Evolutionary conservation across 2,888 invertebrate genomes (phyloP), one percentile per base, ranked within the genome.

Genomic region (Tetheella fluctuosa): DNA sequence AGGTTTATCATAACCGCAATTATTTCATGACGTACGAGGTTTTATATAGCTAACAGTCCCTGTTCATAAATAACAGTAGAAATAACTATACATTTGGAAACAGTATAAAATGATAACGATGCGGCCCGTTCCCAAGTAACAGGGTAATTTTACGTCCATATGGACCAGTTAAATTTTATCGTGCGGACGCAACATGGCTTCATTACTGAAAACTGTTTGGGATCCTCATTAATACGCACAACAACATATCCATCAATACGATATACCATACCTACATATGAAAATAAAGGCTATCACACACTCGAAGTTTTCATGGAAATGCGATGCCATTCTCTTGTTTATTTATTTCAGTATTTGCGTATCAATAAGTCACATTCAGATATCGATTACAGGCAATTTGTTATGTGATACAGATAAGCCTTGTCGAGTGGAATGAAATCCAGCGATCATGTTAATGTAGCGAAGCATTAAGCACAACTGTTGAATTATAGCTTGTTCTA

Each of bases 81-180:
- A 64, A 23, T 25, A 57, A 57, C 66, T 66, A 54, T 54, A 59
- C 48, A 48, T 48, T 48, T 48, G 20, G 48, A 48, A 48, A 17
- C 48, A 1, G 48, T 48, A 48, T 20, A 52, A 48, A 59, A 54
- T 61, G 53, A 67, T 69, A 69, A 69, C 69, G 67, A 64, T 63
- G 61, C 60, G 61, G 64, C 67, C 59, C 62, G 63, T 65, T 63
- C 65, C 59, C 60, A 59, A 62, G 68, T 69, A 69, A 69, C 62
- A 7, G 23, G 23, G 55, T 68, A 71, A 73, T 74, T 76, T 76
- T 68, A 70, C 60, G 74, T 73, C 71, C 76, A 59, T 57, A 69
- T 58, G 75, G 82, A 64, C 75, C 76, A 74, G 71, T 84, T 78
- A 83, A 83, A 83, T 83, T 84, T 84, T 84, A 84, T 81, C 73